Evolutionary conservation across 2,888 invertebrate species (phyloP), one percentile per base, ranked within the genome.

Genomic region (Folsomia manolachei): DNA sequence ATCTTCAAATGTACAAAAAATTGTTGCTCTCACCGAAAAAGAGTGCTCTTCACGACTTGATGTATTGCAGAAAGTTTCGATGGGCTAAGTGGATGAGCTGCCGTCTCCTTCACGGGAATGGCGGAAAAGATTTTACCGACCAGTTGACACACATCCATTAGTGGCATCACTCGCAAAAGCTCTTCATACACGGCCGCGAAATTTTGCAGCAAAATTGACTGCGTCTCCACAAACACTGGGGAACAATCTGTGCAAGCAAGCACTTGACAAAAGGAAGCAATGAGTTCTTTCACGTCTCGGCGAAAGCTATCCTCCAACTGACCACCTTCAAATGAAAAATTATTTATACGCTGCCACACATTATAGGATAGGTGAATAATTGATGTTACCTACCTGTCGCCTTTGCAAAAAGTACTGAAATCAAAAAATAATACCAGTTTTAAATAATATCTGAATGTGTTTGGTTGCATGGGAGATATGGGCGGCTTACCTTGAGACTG

Each of bases 241-340:
- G 88, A 81, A 90, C 89, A 63, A 91, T 91, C 79, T 90, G 88
- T 25, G 0, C 89, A 88, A 0, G 88, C 85, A 69, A 92, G 83
- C 89, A 95, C 90, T 73, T 90, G 89, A 82, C 91, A 91, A 62
- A 95, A 85, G 0, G 93, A 91, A 1, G 88, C 88, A 78, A 93
- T 89, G 19, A 95, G 87, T 4, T 78, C 71, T 61, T 82, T 80
- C n/a, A 84, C 80, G 82, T 95, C 94, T 19, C 91, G 83, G 11
- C 90, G 86, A 83, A 95, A 95, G 81, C 91, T 91, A 82, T 95
- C 95, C 82, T 94, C 94, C 82, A 91, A 93, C 83, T 93, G 91
- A 0, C 93, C 94, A n/a, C 72, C 39, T 39, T 39, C 39, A 39
- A 4, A 39, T 9, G 7, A 39, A 39, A 39, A 39, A 9, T 39